These are phyloP conservation scores for Anthopleura sola DNA, from an alignment of 64 coral and sea anemone genomes.

Conservation along the genomic window DNA sequence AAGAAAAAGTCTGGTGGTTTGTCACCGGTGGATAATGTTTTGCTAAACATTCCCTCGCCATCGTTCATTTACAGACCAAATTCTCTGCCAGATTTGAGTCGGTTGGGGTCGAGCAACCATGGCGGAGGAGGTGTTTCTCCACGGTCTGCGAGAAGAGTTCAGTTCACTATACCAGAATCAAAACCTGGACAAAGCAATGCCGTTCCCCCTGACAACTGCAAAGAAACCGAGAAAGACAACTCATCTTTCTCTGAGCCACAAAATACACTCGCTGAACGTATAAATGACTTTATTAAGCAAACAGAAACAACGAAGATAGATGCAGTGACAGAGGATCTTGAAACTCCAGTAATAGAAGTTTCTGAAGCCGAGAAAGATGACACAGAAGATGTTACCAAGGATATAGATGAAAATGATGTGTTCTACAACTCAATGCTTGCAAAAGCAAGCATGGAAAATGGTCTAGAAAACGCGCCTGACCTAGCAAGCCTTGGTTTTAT, in stretches of 20 bases:
- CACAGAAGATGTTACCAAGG: not conserved
- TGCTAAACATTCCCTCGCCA: not conserved
- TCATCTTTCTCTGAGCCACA: not conserved
- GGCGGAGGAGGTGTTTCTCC: constrained; percentile 6
- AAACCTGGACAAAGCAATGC: not conserved
- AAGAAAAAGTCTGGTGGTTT: not conserved
- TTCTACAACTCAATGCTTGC: constrained; percentile 71
- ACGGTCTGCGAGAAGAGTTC: not conserved
- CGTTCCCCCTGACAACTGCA: not conserved
- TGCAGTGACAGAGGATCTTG: not conserved
- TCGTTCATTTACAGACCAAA: constrained; percentile 43
- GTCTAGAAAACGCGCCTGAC: constrained; percentile 45
- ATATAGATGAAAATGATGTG: constrained; percentile 24
- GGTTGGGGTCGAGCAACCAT: too few relatives aligned
- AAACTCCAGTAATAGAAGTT: not conserved
- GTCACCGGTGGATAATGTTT: not conserved
- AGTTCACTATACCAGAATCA: constrained; percentile 4
- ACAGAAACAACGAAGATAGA: constrained; percentile 16
- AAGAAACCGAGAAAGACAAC: not conserved
- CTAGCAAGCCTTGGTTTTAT: constrained; percentile 76
- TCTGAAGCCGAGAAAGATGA: not conserved
- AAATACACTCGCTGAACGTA: constrained; percentile 33
- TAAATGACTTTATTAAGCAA: constrained; percentile 60
- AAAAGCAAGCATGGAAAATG: constrained; percentile 48
- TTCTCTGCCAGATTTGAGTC: constrained; percentile 53